Base-by-base conservation (phyloP, 35 echinoderm and acorn worm genomes). In the Apostichopus californicus region DNA sequence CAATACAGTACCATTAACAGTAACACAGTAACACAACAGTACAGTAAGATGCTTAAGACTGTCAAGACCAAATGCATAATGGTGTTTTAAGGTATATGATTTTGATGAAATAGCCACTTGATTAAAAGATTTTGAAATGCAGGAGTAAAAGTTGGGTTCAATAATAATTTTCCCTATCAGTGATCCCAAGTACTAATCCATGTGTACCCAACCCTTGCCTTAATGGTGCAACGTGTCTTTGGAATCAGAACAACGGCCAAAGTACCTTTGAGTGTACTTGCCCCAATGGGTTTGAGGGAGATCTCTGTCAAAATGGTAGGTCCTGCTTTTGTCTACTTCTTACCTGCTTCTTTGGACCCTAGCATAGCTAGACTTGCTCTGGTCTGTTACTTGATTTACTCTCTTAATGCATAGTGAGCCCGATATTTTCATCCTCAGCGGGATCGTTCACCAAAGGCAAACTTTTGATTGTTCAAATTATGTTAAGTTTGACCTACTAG, bases 261-360 rank as follows among this genome's bases (percentile, higher is more conserved):
- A 85, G 55, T 85, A 22, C 81, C 17, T 96, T 77, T 93, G 81
- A 57, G 1, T 96, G 95, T 92, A 53, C 77, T 4, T 96, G 95
- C 60, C 89, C 82, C 54, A 9, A 57, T 14, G 95, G 93, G 14
- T 96, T 92, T 78, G 77, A 80, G 28, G 95, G 95, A 73, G 55
- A 85, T 61, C 18, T 72, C 3, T 96, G 95, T 94, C 84, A 96
- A 90, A 63, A 22, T 75, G 95, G 95, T 96, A 86, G 70, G 92
- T 88, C 86, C 9, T 85, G 6, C 21, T 85, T 52, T 85, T 58
- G 57, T 13, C 55, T 5, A 58, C 5, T 54, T 83, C 6, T 9
- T 20, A n/a, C 25, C 57, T 59, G 10, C 57, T 73, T 15, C 14
- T 17, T 18, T 73, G 70, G 14, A n/a, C 70, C 20, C 6, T 73